Evolutionary conservation across 2,797 vertebrate genomes (phyloP).

Genomic region (Brachyrhaphis roseni): DNA sequence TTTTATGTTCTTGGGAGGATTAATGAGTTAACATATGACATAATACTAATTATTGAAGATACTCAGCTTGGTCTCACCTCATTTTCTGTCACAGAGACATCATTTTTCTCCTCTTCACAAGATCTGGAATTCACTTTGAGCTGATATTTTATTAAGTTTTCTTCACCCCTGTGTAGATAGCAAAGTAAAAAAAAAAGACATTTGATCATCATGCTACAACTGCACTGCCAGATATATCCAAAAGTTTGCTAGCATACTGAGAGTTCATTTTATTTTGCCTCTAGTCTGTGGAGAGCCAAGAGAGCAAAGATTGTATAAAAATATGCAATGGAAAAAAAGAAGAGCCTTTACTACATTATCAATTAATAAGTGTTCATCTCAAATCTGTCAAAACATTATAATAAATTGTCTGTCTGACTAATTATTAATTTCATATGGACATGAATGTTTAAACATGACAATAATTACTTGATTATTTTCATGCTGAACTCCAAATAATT

Average conservation of each 20-base stretch:
- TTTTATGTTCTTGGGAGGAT: background rate
- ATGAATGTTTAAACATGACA: background rate
- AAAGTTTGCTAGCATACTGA: background rate
- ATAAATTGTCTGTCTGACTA: background rate
- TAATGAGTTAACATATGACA: no score
- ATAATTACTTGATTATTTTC: background rate
- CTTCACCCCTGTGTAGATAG: background rate
- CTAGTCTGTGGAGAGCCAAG: background rate
- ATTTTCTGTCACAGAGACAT: slow-evolving; percentile 44
- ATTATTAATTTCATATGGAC: background rate
- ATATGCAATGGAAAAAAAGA: background rate
- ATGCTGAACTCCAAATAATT: background rate
- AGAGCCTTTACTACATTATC: background rate
- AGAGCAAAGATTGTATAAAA: background rate
- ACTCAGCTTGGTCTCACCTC: background rate
- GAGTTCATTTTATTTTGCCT: background rate
- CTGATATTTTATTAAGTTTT: background rate
- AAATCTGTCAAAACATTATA: background rate
- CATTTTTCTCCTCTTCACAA: slow-evolving; percentile 59
- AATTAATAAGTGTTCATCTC: background rate
- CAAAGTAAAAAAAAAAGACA: background rate
- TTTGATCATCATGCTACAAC: no score
- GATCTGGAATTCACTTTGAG: slow-evolving; percentile 63
- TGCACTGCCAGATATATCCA: background rate
- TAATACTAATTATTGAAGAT: background rate